These are phyloP conservation scores for Eclectus roratus DNA, from an alignment of 2,113 vertebrate species.

Conservation along the genomic window DNA sequence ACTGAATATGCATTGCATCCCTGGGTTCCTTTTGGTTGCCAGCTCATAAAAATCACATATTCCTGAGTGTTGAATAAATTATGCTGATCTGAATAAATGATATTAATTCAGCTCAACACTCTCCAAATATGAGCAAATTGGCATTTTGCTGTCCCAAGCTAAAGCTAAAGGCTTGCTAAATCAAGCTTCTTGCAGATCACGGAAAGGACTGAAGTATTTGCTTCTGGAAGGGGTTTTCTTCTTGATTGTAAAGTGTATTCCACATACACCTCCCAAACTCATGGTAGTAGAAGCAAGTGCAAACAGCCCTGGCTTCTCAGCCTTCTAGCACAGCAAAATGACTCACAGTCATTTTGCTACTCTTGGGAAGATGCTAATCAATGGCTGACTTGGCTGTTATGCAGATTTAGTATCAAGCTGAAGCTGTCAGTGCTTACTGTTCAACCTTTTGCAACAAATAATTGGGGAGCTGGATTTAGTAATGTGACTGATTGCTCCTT, in stretches of 20 bases:
- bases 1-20: background rate
- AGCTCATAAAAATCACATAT: background rate
- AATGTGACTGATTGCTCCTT: fast-evolving
- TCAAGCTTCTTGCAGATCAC: background rate
- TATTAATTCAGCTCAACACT: background rate
- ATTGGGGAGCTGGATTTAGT: background rate
- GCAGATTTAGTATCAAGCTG: background rate
- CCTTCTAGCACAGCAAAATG: background rate
- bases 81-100: background rate
- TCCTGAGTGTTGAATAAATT: constrained; percentile 3
- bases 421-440: background rate
- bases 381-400: background rate
- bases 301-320: background rate
- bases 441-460: background rate
- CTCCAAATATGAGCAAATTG: background rate
- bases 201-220: background rate
- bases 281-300: background rate
- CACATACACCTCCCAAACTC: background rate
- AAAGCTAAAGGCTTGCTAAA: background rate
- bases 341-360: background rate
- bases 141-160: background rate
- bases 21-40: background rate
- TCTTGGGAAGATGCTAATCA: background rate
- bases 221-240: background rate
- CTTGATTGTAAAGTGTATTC: fast-evolving